Base-by-base conservation (phyloP, 2,888 invertebrate genomes). In the Lasioglossum oenotherae region DNA sequence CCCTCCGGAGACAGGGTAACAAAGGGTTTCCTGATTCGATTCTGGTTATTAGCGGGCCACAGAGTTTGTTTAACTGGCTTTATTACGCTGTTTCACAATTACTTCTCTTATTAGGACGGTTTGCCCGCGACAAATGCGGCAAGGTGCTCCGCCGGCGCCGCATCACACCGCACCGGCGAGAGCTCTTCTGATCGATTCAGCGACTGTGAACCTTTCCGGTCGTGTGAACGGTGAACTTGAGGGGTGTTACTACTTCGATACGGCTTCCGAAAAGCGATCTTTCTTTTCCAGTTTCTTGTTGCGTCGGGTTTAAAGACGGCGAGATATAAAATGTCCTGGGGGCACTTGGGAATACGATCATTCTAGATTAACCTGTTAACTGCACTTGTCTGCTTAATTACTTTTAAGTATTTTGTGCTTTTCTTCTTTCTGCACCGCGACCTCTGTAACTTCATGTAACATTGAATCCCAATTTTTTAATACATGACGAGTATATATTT, bases 61-160 rank as follows among this genome's bases (percentile, higher is more conserved):
- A 64, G 76, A 82, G 84, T 85, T 89, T 85, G 80, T 85, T 87
- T 82, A 89, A 89, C 87, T 67, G 81, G 77, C 74, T 82, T 86
- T 81, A 81, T 78, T 60, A 69, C 80, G 78, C 19, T 79, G 76
- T 81, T 81, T 85, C 79, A 38, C 81, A 69, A 76, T 85, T 84
- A 76, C 31, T 41, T 23, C 67, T 74, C 73, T 85, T 73, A 84
- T 78, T 79, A 27, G 67, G 67, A 23, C 74, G 38, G 41, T 76
- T 83, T 44, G 23, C 78, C 31, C 1, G 76, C 57, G 76, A 76
- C 73, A 79, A 84, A 79, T 78, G 75, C 60, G 44, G 14, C 35
- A 4, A n/a, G 14, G 23, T 14, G n/a, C n/a, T 57, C 12, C n/a
- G 12, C 53, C 53, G 2, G 2, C 46, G 3, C 16, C 4, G 64